These are phyloP conservation scores for Drosophila multiciliata DNA, from an alignment of 2,888 invertebrate genomes.

Conservation along the genomic window DNA sequence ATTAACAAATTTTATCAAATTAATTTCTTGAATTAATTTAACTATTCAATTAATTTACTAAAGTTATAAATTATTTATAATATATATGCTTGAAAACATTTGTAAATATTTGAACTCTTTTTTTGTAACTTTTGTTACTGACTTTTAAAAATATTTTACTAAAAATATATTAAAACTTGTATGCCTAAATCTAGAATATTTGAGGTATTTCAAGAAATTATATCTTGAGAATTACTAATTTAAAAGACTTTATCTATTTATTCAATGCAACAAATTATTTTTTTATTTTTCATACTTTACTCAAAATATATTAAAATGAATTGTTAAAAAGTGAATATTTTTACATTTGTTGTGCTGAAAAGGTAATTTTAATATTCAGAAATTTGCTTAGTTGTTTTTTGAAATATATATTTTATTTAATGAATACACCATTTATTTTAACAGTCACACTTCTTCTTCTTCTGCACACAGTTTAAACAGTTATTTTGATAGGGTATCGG, in stretches of 20 bases:
- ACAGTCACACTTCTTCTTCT: neutral
- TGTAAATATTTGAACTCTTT: neutral
- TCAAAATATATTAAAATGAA: no score
- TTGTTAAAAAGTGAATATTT: no score
- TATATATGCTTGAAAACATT: neutral
- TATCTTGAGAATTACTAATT: no score
- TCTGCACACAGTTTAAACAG: neutral
- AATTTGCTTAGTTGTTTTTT: no score
- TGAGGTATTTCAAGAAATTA: neutral
- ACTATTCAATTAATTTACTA: neutral
- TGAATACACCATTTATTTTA: neutral
- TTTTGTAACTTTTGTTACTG: neutral
- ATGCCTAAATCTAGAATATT: neutral
- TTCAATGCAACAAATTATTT: neutral
- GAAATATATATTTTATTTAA: neutral
- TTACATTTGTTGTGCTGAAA: no score
- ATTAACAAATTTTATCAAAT: neutral
- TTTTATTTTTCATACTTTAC: no score
- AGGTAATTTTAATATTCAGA: no score
- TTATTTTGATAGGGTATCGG: conserved; percentile 46
- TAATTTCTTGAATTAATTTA: neutral
- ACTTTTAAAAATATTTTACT: neutral
- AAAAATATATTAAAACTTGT: neutral
- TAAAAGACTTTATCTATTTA: neutral
- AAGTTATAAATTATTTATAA: rapidly evolving